phyloP scores from a whole-genome alignment of 2,888 invertebrate species.

The Steinernema hermaphroditum region DNA sequence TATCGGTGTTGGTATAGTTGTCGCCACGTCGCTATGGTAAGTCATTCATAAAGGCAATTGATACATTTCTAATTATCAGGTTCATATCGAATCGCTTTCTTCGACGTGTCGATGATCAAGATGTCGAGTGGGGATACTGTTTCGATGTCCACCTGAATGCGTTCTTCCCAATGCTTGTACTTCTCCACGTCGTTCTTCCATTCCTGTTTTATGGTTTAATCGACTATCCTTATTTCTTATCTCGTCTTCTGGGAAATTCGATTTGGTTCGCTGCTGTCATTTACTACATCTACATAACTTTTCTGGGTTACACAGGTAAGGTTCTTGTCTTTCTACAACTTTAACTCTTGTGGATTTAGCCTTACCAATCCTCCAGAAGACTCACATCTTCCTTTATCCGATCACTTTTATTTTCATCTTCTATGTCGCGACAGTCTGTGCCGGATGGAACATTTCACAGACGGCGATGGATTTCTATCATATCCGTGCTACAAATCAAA shows the following conservation, averaged over 20 bases:
- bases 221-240: slow-evolving; percentile 77
- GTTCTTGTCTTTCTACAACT: not conserved
- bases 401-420: slow-evolving; percentile 78
- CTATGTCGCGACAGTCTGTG: slow-evolving; percentile 78
- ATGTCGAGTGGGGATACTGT: slow-evolving; percentile 96
- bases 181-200: slow-evolving; percentile 88
- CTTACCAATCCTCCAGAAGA: slow-evolving; percentile 82
- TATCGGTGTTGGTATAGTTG: slow-evolving; percentile 81
- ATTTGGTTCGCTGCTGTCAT: slow-evolving; percentile 87
- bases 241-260: slow-evolving; percentile 83
- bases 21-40: slow-evolving; percentile 87
- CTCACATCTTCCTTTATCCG: slow-evolving; percentile 81
- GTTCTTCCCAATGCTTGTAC: slow-evolving; percentile 90
- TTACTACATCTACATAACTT: slow-evolving; percentile 95
- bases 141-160: slow-evolving; percentile 99
- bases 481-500: slow-evolving; percentile 46
- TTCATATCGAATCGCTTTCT: slow-evolving; percentile 80
- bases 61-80: slow-evolving; percentile 71
- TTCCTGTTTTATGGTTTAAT: slow-evolving; percentile 82
- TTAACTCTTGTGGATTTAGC: slow-evolving; percentile 75
- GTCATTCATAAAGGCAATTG: slow-evolving; percentile 55
- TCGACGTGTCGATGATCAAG: slow-evolving; percentile 74
- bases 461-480: slow-evolving; percentile 64
- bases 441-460: slow-evolving; percentile 78
- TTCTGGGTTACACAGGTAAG: slow-evolving; percentile 88